Percentiles rank a stretch among this genome's conserved stretches.
Conservation (phyloP, 64 coral and sea anemone species). For the Trachythela sp. region DNA sequence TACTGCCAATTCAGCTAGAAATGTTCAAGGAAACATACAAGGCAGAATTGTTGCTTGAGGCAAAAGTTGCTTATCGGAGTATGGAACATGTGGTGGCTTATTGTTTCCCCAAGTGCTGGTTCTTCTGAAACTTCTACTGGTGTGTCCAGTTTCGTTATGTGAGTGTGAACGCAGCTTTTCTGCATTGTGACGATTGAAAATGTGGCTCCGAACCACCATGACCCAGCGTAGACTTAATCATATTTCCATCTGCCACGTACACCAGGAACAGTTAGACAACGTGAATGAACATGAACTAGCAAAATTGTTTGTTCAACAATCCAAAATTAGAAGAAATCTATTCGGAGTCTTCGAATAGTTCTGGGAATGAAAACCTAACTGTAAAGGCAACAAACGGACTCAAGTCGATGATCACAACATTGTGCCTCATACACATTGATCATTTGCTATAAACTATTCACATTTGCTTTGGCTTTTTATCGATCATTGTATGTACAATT, state of each 20-base stretch:
- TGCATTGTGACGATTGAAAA: constrained; percentile 1
- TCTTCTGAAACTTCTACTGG: neutral
- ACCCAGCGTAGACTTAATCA: neutral
- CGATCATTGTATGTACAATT: no score
- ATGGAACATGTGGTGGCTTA: neutral
- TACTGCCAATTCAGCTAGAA: constrained; percentile 45
- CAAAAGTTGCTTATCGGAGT: neutral
- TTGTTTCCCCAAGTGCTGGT: neutral
- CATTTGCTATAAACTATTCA: no score
- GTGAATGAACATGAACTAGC: neutral
- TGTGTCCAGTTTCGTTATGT: neutral
- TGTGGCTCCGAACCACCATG: neutral
- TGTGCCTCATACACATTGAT: no score
- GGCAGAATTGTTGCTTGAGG: neutral
- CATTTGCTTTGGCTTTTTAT: no score
- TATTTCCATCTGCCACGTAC: constrained; percentile 11
- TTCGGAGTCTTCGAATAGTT: constrained; percentile 13
- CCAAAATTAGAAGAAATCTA: constrained; percentile 12
- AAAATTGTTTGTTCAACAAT: neutral
- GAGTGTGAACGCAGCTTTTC: neutral
- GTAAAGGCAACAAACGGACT: neutral
- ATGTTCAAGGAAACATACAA: neutral
- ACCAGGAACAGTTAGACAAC: neutral
- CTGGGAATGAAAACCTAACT: neutral
- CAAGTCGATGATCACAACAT: no score